Base-by-base conservation (phyloP, 1,140 invertebrate genomes). In the Triops cancriformis region DNA sequence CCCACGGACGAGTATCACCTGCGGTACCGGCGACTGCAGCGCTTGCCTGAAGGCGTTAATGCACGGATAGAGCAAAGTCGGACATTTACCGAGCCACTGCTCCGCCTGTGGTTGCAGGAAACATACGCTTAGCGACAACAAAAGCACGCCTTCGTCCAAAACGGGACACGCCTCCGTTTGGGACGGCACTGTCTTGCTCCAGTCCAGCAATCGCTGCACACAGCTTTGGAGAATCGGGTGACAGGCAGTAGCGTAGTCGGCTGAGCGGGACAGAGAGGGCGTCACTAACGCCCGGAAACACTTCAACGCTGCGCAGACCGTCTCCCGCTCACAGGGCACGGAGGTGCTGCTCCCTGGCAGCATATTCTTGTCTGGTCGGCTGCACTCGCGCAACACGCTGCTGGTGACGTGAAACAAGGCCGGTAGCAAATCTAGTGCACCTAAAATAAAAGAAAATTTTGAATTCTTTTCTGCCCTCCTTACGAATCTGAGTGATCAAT, bases 31-130 rank as follows among this genome's bases (percentile, higher is more conserved):
- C 2, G 77, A 73, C 82, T 95, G 91, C 79, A 98, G 89, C 81
- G 93, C 93, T 80, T 94, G 92, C 74, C 93, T 88, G 83, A 97
- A 96, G 80, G 97, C 91, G 86, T 98, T 96, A 80, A 98, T 93
- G 82, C 94, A 95, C 1, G 95, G 95, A 86, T 94, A 95, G 83
- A 95, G 93, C 37, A 98, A 84, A 81, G 94, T 92, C 1, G 92
- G 90, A 10, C 91, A 90, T 43, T 88, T 86, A 11, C 92, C 89
- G 11, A 96, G 91, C 79, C 91, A 88, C 5, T 91, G 87, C 0
- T 93, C 91, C 12, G 93, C 91, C 81, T 94, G 90, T 26, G 74
- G 77, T 23, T 74, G 26, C 9, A 94, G 88, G 73, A 97, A 89
- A 82, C 98, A 93, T 2, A 96, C 93, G 23, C 51, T 64, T 14